Evolutionary conservation across 2,888 invertebrate species (phyloP).

Genomic region (Leptopilina syphax): DNA sequence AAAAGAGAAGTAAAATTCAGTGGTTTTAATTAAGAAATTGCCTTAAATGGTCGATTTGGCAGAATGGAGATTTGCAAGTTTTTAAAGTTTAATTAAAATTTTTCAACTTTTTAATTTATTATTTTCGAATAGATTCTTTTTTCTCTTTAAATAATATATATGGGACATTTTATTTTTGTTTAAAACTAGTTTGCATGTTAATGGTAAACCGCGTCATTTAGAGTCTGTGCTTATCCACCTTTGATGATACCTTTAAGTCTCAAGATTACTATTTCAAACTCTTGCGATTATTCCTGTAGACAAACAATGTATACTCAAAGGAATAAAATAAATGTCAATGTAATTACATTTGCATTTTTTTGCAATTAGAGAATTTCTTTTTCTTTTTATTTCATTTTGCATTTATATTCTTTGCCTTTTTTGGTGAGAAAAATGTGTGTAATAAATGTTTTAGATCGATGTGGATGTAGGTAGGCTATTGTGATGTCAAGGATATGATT

Average conservation of each 20-base stretch:
- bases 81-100: neutral
- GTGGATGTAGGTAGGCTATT: conserved; percentile 1
- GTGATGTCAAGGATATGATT: conserved; percentile 33
- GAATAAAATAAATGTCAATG: neutral
- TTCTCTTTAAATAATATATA: too few relatives aligned
- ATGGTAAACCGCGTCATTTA: conserved; percentile 2
- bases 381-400: neutral
- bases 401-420: neutral
- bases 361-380: conserved; percentile 4
- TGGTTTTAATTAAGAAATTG: neutral
- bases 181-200: neutral
- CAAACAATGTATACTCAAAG: conserved; percentile 5
- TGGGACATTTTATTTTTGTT: too few relatives aligned
- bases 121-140: neutral
- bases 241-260: conserved; percentile 17
- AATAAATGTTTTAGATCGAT: neutral
- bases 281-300: neutral
- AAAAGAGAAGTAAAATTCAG: neutral
- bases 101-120: neutral
- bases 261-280: conserved; percentile 24
- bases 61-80: too few relatives aligned
- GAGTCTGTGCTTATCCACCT: neutral
- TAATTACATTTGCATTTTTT: conserved; percentile 26
- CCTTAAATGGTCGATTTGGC: neutral
- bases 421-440: too few relatives aligned